phyloP scores from a whole-genome alignment of 23 tunicate species.

The Phallusia fumigata region DNA sequence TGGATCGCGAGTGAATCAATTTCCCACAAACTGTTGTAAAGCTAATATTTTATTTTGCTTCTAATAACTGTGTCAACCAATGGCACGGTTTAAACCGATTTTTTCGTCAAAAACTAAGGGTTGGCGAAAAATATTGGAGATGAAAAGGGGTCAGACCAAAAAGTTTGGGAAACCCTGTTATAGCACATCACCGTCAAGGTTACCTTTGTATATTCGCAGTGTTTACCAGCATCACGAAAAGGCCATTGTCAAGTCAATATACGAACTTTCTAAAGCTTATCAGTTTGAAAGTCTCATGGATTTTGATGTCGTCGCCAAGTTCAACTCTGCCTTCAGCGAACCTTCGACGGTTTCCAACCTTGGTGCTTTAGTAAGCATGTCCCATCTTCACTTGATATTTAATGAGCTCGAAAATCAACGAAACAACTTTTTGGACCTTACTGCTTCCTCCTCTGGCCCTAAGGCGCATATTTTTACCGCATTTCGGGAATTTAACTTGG shows the following conservation, averaged over 20 bases:
- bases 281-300: slow-evolving; percentile 18
- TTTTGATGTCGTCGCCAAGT: slow-evolving; percentile 10
- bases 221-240: slow-evolving; percentile 18
- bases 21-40: too few species aligned
- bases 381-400: neutral
- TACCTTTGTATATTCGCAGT: slow-evolving; percentile 1
- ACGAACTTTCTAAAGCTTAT: slow-evolving; percentile 22
- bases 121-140: too few species aligned
- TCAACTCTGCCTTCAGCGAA: neutral
- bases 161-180: too few species aligned
- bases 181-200: too few species aligned
- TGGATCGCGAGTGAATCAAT: too few species aligned
- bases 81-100: too few species aligned
- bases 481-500: neutral
- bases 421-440: neutral
- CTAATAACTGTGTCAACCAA: too few species aligned
- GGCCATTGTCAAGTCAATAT: neutral
- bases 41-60: too few species aligned
- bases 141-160: too few species aligned
- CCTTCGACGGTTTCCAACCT: neutral
- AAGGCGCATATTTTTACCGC: neutral
- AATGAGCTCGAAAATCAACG: neutral
- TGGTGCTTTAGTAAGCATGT: slow-evolving; percentile 6
- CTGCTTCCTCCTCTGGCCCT: neutral
- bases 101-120: too few species aligned